phyloP scores from a whole-genome alignment of 2,797 vertebrate species.

The Diplodus sargus region DNA sequence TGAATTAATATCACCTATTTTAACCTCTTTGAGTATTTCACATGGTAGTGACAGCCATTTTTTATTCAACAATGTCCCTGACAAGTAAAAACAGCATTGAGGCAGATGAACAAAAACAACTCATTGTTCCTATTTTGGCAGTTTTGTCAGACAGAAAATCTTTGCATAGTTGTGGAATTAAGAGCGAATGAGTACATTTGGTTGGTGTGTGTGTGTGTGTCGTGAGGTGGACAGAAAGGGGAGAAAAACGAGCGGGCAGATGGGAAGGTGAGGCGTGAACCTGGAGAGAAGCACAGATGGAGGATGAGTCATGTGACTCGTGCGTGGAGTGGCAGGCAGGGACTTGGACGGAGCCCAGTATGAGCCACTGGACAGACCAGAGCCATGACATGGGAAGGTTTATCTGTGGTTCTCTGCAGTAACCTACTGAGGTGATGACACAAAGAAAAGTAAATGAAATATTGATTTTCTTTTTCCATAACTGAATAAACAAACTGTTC shows the following conservation, averaged over 20 bases:
- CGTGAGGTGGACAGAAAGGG: slow-evolving; percentile 52
- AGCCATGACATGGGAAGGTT: slow-evolving; percentile 33
- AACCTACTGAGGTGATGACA: not conserved
- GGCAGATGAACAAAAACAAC: slow-evolving; percentile 33
- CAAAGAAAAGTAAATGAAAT: too few species aligned
- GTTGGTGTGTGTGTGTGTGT: slow-evolving; percentile 26
- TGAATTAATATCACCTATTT: slow-evolving; percentile 61
- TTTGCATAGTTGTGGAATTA: slow-evolving; percentile 69
- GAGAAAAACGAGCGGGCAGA: slow-evolving; percentile 56
- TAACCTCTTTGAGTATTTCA: slow-evolving; percentile 51
- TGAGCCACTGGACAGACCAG: slow-evolving; percentile 39
- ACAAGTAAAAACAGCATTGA: slow-evolving; percentile 42
- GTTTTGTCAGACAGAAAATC: slow-evolving; percentile 29
- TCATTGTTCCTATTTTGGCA: slow-evolving; percentile 18
- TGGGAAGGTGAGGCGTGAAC: slow-evolving; percentile 76
- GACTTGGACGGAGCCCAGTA: slow-evolving; percentile 52
- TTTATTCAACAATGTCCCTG: slow-evolving; percentile 58
- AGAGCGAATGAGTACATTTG: slow-evolving; percentile 38
- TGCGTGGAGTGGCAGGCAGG: slow-evolving; percentile 64
- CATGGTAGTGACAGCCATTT: slow-evolving; percentile 45
- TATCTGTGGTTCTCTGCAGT: slow-evolving; percentile 26
- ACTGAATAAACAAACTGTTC: too few species aligned
- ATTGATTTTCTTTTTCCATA: too few species aligned
- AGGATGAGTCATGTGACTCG: slow-evolving; percentile 74
- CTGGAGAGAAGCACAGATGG: slow-evolving; percentile 81